These are phyloP conservation scores for Eucidaris tribuloides DNA, from an alignment of 35 echinoderm and acorn worm species.

Conservation along the genomic window DNA sequence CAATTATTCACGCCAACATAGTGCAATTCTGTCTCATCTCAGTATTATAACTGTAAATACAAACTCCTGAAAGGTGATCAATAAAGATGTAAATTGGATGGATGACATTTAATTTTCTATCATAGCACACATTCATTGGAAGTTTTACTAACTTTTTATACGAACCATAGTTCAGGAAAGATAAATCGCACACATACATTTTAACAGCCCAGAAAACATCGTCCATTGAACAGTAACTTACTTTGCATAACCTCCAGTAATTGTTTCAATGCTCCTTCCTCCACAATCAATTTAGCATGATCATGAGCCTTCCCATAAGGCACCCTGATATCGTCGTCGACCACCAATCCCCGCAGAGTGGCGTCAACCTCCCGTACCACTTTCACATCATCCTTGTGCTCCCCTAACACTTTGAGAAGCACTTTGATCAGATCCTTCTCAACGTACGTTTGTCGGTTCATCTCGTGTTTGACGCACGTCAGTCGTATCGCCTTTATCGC, in stretches of 20 bases:
- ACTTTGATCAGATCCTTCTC: conserved; percentile 41
- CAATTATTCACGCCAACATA: too few relatives aligned
- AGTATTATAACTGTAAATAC: too few relatives aligned
- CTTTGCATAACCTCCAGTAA: conserved; percentile 58
- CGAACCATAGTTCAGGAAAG: too few relatives aligned
- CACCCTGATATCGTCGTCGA: conserved; percentile 89
- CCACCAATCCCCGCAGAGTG: conserved; percentile 46
- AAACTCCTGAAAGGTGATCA: too few relatives aligned
- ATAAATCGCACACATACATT: background rate
- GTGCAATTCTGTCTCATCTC: too few relatives aligned
- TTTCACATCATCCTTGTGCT: background rate
- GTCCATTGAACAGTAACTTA: background rate
- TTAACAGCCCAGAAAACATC: background rate
- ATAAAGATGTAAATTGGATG: too few relatives aligned
- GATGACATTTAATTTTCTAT: too few relatives aligned
- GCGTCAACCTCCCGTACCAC: conserved; percentile 59
- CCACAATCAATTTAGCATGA: conserved; percentile 93
- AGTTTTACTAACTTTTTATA: too few relatives aligned
- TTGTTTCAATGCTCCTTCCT: conserved; percentile 72
- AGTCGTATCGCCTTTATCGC: conserved; percentile 44
- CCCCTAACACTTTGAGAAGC: conserved; percentile 43
- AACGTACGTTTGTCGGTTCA: conserved; percentile 77
- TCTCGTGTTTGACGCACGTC: conserved; percentile 87
- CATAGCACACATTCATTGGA: background rate
- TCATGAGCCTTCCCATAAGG: conserved; percentile 98